A percentile compares a stretch with the other conserved stretches of the same genome.
Conservation (phyloP, 1,140 invertebrate species). For the Ridgeia piscesae region DNA sequence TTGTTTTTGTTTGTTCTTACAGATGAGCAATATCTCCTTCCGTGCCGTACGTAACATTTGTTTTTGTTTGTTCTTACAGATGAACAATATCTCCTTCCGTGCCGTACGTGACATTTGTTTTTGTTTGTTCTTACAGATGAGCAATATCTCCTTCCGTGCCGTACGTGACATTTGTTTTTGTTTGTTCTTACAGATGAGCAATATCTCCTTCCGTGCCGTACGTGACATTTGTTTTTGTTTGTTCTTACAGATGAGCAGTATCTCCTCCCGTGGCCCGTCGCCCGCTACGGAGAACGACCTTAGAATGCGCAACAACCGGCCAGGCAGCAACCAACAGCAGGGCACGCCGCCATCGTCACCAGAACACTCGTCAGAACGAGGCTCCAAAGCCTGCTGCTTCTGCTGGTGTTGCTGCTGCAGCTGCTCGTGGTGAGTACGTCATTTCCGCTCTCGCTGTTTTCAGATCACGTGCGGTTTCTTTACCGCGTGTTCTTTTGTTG, state of each 20-base stretch:
- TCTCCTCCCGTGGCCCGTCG: constrained; percentile 19
- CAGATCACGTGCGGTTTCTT: background rate
- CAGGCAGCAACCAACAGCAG: background rate
- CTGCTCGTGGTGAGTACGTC: constrained; percentile 22
- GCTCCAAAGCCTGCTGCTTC: constrained; percentile 16
- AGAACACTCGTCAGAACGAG: background rate
- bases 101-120: no score
- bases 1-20: no score
- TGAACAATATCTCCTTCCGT: no score
- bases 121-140: no score
- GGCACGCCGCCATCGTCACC: constrained; percentile 8
- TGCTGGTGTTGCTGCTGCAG: constrained; percentile 23
- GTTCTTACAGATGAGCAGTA: constrained; percentile 20
- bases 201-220: background rate
- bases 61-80: no score
- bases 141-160: no score
- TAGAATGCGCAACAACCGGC: background rate
- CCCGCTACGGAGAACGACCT: constrained; percentile 5
- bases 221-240: background rate
- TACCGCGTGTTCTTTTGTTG: background rate
- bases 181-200: no score
- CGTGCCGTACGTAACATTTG: no score
- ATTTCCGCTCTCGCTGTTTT: background rate
- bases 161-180: no score
- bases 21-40: no score